These are phyloP conservation scores for Heliopora coerulea DNA, from an alignment of 92 coral and sea anemone species.

Conservation along the genomic window DNA sequence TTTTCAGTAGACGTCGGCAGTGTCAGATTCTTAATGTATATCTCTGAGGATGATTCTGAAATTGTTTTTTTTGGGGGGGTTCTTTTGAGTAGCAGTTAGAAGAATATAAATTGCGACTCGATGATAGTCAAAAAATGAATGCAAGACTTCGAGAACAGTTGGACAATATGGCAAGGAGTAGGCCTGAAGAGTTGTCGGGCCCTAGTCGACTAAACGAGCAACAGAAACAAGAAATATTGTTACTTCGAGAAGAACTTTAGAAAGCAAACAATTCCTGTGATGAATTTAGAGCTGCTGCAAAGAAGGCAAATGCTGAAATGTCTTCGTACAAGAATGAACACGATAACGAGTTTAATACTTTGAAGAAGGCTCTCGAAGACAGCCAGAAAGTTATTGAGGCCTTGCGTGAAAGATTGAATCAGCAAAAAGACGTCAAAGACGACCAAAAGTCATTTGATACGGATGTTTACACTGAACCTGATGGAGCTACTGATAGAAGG, in stretches of 20 bases:
- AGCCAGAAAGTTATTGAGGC: constrained; percentile 46
- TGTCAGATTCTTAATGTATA: too few species aligned
- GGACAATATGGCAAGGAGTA: constrained; percentile 42
- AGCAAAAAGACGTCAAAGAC: background rate
- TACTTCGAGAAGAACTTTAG: constrained; percentile 64
- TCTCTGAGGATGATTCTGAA: background rate
- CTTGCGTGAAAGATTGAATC: background rate
- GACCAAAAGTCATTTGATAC: constrained; percentile 47
- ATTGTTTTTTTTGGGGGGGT: background rate
- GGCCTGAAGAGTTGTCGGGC: constrained; percentile 42
- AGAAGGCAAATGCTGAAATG: constrained; percentile 33
- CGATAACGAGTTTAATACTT: constrained; percentile 33
- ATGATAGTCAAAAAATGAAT: constrained; percentile 69
- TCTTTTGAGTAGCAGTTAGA: constrained; percentile 61
- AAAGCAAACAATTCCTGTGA: constrained; percentile 60
- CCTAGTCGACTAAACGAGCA: constrained; percentile 58
- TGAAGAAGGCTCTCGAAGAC: constrained; percentile 66
- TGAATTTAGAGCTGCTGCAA: constrained; percentile 66
- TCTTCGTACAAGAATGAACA: constrained; percentile 40
- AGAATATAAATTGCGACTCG: constrained; percentile 60
- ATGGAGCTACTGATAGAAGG: constrained; percentile 46
- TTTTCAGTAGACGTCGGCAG: too few species aligned
- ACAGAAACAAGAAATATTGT: constrained; percentile 56
- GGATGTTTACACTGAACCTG: constrained; percentile 41
- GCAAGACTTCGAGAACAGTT: constrained; percentile 64